phyloP scores from a whole-genome alignment of 35 echinoderm and acorn worm species.

The Lytechinus variegatus region DNA sequence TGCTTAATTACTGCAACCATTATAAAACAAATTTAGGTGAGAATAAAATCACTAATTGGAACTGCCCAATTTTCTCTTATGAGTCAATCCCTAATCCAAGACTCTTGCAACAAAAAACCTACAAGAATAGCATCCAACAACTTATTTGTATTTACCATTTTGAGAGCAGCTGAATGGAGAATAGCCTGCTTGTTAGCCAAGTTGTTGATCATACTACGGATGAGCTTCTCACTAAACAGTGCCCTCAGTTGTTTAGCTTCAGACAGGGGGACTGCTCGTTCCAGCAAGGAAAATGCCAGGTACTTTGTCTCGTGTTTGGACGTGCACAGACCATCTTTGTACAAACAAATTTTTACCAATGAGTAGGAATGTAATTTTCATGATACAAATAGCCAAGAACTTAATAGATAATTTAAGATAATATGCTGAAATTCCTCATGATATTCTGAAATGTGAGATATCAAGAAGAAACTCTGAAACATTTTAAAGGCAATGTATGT shows the following conservation, averaged over 20 bases:
- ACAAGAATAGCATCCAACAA: too few species aligned
- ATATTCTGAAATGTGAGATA: too few species aligned
- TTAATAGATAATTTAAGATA: too few species aligned
- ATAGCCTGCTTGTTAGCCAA: conserved; percentile 72
- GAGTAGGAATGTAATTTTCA: too few species aligned
- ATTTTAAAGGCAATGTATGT: not conserved
- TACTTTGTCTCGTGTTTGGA: conserved; percentile 58
- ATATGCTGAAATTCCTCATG: too few species aligned
- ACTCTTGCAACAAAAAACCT: too few species aligned
- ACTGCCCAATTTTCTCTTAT: too few species aligned
- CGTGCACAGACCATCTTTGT: conserved; percentile 56
- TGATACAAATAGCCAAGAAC: too few species aligned
- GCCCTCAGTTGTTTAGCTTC: conserved; percentile 32
- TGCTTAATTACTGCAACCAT: too few species aligned
- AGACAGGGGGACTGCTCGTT: conserved; percentile 51
- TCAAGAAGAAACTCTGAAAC: not conserved
- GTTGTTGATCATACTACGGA: conserved; percentile 63
- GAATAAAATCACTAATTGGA: too few species aligned
- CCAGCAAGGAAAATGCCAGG: conserved; percentile 63
- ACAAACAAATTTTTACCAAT: not conserved
- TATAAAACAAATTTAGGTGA: too few species aligned
- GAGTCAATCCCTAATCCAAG: too few species aligned
- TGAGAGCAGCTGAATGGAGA: conserved; percentile 62
- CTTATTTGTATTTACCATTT: conserved; percentile 62
- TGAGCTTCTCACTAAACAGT: conserved; percentile 63